These are phyloP conservation scores for Venusia cambrica DNA, from an alignment of 2,888 invertebrate genomes.

Conservation along the genomic window DNA sequence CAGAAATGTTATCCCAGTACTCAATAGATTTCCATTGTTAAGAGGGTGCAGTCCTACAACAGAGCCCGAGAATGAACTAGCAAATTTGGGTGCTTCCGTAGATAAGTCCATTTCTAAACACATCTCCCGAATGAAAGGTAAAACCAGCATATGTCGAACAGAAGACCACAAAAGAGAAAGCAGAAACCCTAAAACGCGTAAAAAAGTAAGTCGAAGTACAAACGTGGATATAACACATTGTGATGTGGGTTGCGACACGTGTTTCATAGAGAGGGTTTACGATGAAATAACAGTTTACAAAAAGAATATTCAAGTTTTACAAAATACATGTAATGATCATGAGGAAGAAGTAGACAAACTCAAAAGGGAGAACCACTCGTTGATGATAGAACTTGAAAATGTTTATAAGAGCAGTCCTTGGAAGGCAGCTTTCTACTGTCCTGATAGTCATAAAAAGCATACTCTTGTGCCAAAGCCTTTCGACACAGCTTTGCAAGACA, in stretches of 20 bases:
- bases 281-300: conserved; percentile 38
- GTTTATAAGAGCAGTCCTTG: conserved; percentile 37
- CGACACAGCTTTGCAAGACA: conserved; percentile 41
- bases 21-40: conserved; percentile 22
- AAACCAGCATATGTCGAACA: conserved; percentile 3
- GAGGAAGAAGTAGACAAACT: conserved; percentile 49
- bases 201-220: conserved; percentile 39
- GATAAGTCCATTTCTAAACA: conserved; percentile 8
- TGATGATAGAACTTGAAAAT: conserved; percentile 54
- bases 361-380: conserved; percentile 49
- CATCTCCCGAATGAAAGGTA: neutral
- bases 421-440: conserved; percentile 29
- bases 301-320: conserved; percentile 42
- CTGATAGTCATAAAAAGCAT: conserved; percentile 22
- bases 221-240: conserved; percentile 38
- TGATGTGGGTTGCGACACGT: conserved; percentile 44
- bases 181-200: conserved; percentile 7
- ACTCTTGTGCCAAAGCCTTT: conserved; percentile 44
- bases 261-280: conserved; percentile 28
- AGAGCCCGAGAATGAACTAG: no score
- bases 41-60: conserved; percentile 8
- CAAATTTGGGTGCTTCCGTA: no score
- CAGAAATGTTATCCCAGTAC: conserved; percentile 40
- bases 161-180: conserved; percentile 5
- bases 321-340: conserved; percentile 44